Base-by-base conservation (phyloP, 1,140 invertebrate species). In the Pseudobourletiella spinata region DNA sequence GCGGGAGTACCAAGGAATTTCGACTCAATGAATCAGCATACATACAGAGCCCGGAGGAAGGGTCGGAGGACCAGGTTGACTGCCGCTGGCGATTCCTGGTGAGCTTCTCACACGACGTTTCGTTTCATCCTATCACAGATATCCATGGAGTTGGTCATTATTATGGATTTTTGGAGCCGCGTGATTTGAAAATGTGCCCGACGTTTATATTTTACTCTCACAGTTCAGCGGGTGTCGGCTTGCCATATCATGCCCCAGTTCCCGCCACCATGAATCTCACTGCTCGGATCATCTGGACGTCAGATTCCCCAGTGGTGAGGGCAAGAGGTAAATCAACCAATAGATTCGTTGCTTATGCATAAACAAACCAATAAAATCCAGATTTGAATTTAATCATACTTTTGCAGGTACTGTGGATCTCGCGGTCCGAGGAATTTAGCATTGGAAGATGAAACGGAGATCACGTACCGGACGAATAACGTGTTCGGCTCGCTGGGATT, bases 241-340 rank as follows among this genome's bases (percentile, higher is more conserved):
- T 20, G 30, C 42, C 20, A 30, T 65, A 1, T 42, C 52, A 0
- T 65, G 66, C 42, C 63, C 63, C 24, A 59, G 56, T 32, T 68
- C 65, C 26, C 56, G 59, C 15, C 30, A 65, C 15, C 59, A 39
- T 22, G 60, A 63, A 39, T 62, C 64, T 28, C 55, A 65, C 1
- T 68, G 66, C 59, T 63, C 60, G 18, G 66, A 68, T 32, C 59
- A 68, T 32, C 46, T 68, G 22, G 66, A 68, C 18, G 46, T 68
- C 14, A 30, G 35, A 56, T 55, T 63, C 39, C 20, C 39, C 1
- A 57, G 48, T 57, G 66, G 66, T 18, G 51, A 39, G 22, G 16
- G 51, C 16, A 51, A 55, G 20, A 57, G 65, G 61, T 64, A 39
- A n/a, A n/a, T n/a, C n/a, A n/a, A n/a, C n/a, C n/a, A n/a, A n/a